Evolutionary conservation across 1,140 invertebrate species (phyloP).

Genomic region (Brachionus rotundiformis): DNA sequence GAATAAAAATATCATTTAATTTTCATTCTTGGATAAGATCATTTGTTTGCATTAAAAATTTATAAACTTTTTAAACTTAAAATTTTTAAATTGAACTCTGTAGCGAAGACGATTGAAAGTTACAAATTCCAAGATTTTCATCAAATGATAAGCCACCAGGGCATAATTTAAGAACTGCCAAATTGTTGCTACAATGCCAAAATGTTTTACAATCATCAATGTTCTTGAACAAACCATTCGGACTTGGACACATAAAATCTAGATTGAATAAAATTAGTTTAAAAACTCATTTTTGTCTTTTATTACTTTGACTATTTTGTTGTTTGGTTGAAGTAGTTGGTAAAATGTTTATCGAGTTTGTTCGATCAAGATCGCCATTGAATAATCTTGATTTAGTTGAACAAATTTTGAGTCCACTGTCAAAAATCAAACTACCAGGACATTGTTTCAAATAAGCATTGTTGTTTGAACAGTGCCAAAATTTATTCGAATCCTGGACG

Average conservation of each 20-base stretch:
- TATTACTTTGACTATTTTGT: neutral
- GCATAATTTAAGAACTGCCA: neutral
- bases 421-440: slow-evolving; percentile 33
- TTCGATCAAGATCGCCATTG: neutral
- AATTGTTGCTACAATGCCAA: neutral
- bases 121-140: slow-evolving; percentile 5
- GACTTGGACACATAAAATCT: neutral
- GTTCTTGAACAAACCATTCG: slow-evolving; percentile 21
- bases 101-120: neutral
- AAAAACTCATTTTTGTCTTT: too few relatives aligned
- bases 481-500: too few relatives aligned
- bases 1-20: neutral
- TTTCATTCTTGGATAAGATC: neutral
- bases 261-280: neutral
- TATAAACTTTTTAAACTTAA: neutral
- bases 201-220: neutral
- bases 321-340: neutral
- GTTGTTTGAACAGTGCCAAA: too few relatives aligned
- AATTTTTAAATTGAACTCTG: neutral
- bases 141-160: neutral
- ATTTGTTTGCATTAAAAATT: neutral
- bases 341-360: neutral
- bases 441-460: too few relatives aligned
- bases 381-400: neutral
- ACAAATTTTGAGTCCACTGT: neutral